Evolutionary conservation across 30 jellyfish, hydroid and myxozoan genomes (phyloP), one percentile per base, ranked within the genome.

Genomic region (Turritopsis dohrnii): DNA sequence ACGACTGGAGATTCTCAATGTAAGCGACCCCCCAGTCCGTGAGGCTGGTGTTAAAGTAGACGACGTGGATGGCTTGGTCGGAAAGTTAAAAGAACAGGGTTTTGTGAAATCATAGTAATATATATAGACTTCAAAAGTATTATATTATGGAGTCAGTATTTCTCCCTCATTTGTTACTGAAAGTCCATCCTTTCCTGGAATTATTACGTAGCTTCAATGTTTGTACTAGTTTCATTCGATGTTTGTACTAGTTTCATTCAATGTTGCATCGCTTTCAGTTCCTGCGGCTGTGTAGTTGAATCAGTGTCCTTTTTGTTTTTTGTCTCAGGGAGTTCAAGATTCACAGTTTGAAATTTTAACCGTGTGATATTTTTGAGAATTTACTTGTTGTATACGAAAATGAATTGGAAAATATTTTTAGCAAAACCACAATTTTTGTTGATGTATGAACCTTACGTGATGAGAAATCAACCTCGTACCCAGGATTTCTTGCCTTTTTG

Each of bases 21-120:
- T 86, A 17, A 93, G 75, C n/a, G 99, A 94, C 60, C 99, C 99
- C 13, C 99, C 99, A 28, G 96, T 89, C 21, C 89, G 99, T 54
- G 94, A 85, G 85, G 96, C 99, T 73, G 99, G 99, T 21, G 73
- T 94, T 18, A 86, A 81, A 72, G 99, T 94, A 22, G 99, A 94
- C 52, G 83, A 84, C 53, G 96, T 89, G 16, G 99, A 94, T 75
- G 52, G 88, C 0, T 66, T 94, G 75, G 65, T 94, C 7, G 94
- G 76, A 20, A 94, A 94, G 53, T 84, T 94, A 21, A 89, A 84
- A 83, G 87, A 86, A 21, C 96, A 85, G 71, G 99, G 99, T 29
- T 90, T 94, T 41, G 83, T 94, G 3, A 87, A 91, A 52, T 80
- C 84, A 29, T 89, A 41, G 60, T 41, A 41, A 41, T 41, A 41